Base-by-base conservation (phyloP, 2,113 vertebrate species). In the Castor canadensis region DNA sequence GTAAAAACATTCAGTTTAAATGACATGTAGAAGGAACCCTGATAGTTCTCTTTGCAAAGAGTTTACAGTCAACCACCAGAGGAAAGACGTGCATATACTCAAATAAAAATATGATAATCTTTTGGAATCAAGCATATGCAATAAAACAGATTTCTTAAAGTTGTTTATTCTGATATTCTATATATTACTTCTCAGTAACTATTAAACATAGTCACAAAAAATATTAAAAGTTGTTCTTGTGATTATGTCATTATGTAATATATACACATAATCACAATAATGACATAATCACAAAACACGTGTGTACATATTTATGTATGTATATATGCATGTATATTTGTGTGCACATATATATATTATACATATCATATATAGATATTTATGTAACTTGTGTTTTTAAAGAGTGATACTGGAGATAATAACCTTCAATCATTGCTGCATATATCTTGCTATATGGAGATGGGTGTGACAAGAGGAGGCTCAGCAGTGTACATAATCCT, bases 391-490 rank as follows among this genome's bases (percentile, higher is more conserved):
- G 20, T 26, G 77, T 49, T 60, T 20, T 28, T n/a, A n/a, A 91
- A 40, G 30, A 73, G 32, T 5, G n/a, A 20, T 60, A 66, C 35
- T 67, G 19, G 26, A 4, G 0, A 10, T 69, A 49, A 22, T 49
- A 32, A 64, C 75, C 80, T 49, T 12, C 9, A 24, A 12, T 40
- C 54, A 15, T 77, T 1, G 35, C n/a, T 9, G 0, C 0, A 66
- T 12, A 77, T 20, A 16, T 1, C 0, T 49, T 38, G 3, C 40
- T 30, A 6, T 66, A 4, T 24, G 2, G 6, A 17, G 8, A 73
- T 0, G 12, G 2, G 1, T 2, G 0, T 69, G 10, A 13, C 0
- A 56, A 67, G 10, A 52, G 15, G 15, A 52, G 35, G 47, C 6
- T 38, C 58, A 40, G 28, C 5, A 32, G 19, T 9, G 5, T 9